Conservation (phyloP, 2,888 invertebrate genomes). For the Agrotis ipsilon region DNA sequence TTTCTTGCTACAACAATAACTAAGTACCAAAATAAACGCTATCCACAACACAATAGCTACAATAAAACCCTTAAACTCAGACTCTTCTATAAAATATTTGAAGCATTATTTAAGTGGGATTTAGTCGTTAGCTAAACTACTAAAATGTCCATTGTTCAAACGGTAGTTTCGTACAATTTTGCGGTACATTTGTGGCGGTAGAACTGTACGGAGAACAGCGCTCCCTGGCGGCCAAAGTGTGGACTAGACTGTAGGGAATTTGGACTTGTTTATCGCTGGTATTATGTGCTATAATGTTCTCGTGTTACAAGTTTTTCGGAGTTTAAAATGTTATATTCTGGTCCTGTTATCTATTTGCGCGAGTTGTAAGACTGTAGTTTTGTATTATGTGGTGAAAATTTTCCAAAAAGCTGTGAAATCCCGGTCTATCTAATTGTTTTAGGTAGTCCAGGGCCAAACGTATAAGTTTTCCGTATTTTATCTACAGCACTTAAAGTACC, state of each 20-base stretch:
- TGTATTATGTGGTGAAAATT: constrained; percentile 20
- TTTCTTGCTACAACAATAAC: background rate
- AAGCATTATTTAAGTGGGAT: constrained; percentile 75
- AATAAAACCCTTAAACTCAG: constrained; percentile 57
- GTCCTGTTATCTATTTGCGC: constrained; percentile 39
- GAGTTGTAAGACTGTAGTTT: constrained; percentile 10
- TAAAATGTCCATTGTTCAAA: constrained; percentile 79
- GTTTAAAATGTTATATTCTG: constrained; percentile 48
- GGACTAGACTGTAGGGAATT: constrained; percentile 58
- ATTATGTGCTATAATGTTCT: constrained; percentile 52
- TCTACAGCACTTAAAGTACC: too few relatives aligned
- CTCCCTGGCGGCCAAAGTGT: constrained; percentile 58
- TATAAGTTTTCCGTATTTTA: too few relatives aligned
- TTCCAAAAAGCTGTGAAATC: background rate
- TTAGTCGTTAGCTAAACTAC: constrained; percentile 80
- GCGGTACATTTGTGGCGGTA: constrained; percentile 78
- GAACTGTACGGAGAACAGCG: constrained; percentile 65
- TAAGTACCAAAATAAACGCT: constrained; percentile 14
- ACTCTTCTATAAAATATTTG: constrained; percentile 68
- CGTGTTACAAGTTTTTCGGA: constrained; percentile 41
- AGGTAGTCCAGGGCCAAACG: too few relatives aligned
- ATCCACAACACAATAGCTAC: constrained; percentile 43
- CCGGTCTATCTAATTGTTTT: background rate
- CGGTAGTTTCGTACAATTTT: constrained; percentile 77
- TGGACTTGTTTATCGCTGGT: constrained; percentile 57